phyloP scores from a whole-genome alignment of 37 sponge, comb jelly and placozoan genomes.

The Beroe ovata region DNA sequence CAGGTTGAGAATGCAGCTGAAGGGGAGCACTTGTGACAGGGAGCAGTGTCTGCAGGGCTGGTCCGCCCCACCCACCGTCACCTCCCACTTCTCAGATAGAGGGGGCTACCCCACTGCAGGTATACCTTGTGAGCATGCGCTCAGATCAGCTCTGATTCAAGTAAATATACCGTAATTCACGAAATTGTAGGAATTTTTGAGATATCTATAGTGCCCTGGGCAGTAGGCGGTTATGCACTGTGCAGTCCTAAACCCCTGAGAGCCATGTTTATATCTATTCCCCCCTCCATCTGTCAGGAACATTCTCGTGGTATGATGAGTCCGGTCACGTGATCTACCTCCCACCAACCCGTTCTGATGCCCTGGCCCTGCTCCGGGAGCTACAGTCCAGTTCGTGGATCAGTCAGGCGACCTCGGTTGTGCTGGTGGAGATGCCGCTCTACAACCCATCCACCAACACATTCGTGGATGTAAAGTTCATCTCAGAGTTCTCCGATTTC shows the following conservation, averaged over 20 bases:
- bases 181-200: too few species aligned
- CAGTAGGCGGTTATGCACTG: too few species aligned
- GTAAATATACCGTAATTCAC: too few species aligned
- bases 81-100: conserved; percentile 12
- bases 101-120: conserved; percentile 8
- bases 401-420: conserved; percentile 17
- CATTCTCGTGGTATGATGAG: conserved; percentile 54
- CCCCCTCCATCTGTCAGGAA: neutral
- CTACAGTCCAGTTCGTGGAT: conserved; percentile 1
- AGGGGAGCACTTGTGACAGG: neutral
- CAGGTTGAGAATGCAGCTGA: conserved; percentile 15
- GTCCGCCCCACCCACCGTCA: neutral
- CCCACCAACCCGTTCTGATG: neutral
- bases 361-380: neutral
- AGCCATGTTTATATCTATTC: neutral
- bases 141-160: too few species aligned
- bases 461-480: conserved; percentile 55
- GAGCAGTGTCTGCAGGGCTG: neutral
- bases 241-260: too few species aligned
- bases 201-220: too few species aligned
- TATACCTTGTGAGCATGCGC: neutral
- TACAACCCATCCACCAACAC: conserved; percentile 63
- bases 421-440: conserved; percentile 14
- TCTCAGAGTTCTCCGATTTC: conserved; percentile 33
- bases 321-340: conserved; percentile 33